Evolutionary conservation across 2,797 vertebrate species (phyloP).

Genomic region (Enteromius anoplus): DNA sequence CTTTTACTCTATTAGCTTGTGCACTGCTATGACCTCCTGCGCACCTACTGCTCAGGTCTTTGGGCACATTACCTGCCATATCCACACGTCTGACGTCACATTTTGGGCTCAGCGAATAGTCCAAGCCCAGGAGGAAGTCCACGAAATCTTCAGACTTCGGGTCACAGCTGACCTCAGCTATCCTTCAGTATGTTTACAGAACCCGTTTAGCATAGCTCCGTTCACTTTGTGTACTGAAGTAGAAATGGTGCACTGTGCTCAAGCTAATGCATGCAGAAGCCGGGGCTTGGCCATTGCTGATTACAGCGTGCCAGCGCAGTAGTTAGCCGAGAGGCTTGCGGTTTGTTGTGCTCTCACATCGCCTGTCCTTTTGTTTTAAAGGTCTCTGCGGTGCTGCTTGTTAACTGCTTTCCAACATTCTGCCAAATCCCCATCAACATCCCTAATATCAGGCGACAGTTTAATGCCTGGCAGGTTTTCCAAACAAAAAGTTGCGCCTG

Average conservation of each 20-base stretch:
- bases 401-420: constrained; percentile 21
- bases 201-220: constrained; percentile 20
- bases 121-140: not conserved
- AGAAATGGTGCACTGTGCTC: not conserved
- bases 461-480: constrained; percentile 23
- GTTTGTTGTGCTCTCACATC: constrained; percentile 32
- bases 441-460: constrained; percentile 25
- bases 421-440: constrained; percentile 22
- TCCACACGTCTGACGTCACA: not conserved
- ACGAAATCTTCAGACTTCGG: not conserved
- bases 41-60: not conserved
- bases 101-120: not conserved
- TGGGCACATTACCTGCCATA: not conserved
- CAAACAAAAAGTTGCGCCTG: not conserved
- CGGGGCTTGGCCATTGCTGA: not conserved
- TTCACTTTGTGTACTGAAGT: constrained; percentile 1
- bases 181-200: constrained; percentile 27
- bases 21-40: not conserved
- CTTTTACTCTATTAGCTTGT: not conserved
- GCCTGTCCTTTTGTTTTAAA: constrained; percentile 23
- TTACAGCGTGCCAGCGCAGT: not conserved
- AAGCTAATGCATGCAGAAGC: not conserved
- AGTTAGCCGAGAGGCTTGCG: constrained; percentile 1
- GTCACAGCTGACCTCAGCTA: not conserved
- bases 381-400: constrained; percentile 13